These are phyloP conservation scores for Alethe castanea DNA, from an alignment of 2,113 vertebrate genomes.

Conservation along the genomic window DNA sequence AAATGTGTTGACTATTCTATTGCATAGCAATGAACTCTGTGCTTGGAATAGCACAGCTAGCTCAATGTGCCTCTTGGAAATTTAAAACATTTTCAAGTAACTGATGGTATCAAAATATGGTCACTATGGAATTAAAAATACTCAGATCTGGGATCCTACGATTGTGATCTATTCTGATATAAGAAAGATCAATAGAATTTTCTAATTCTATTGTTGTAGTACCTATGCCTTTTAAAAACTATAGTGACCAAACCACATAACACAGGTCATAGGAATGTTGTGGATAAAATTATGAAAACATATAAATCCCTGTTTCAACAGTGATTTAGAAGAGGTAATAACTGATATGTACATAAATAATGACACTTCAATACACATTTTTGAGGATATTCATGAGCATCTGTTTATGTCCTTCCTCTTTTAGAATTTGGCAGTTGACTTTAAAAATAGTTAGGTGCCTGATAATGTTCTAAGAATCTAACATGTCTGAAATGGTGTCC, in stretches of 20 bases:
- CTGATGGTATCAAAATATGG: not conserved
- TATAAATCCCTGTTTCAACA: not conserved
- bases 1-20: not conserved
- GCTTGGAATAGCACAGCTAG: not conserved
- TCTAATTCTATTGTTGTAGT: not conserved
- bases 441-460: not conserved
- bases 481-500: not conserved
- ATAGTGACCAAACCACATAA: not conserved
- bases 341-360: not conserved
- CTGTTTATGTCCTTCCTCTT: not conserved
- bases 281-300: not conserved
- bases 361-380: not conserved
- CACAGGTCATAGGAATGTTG: not conserved
- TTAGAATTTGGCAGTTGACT: not conserved
- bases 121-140: not conserved
- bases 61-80: not conserved
- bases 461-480: not conserved
- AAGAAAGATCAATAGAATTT: not conserved
- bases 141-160: not conserved
- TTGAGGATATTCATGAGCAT: not conserved
- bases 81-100: not conserved
- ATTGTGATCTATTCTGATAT: not conserved
- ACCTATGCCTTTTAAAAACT: not conserved
- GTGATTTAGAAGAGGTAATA: not conserved
- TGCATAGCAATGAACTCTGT: not conserved